phyloP scores from a whole-genome alignment of 2,888 invertebrate genomes.

The Acrocera orbiculus region DNA sequence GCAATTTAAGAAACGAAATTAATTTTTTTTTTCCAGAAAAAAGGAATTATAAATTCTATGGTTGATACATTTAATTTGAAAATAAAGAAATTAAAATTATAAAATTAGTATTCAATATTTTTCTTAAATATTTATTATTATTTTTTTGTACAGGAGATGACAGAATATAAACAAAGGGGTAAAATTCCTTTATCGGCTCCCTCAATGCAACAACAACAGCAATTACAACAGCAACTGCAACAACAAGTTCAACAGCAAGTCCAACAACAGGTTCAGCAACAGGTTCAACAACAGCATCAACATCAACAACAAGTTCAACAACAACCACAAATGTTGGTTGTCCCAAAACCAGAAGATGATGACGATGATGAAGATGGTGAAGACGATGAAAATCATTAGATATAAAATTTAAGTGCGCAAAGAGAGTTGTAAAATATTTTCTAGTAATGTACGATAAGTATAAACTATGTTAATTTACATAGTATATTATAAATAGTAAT shows the following conservation, averaged over 20 bases:
- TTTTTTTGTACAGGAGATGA: constrained; percentile 26
- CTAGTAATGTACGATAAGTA: constrained; percentile 12
- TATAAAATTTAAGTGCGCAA: constrained; percentile 16
- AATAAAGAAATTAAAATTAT: neutral
- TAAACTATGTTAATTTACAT: no score
- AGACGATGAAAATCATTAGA: constrained; percentile 32
- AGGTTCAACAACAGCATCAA: constrained; percentile 20
- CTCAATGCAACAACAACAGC: constrained; percentile 22
- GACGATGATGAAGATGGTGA: constrained; percentile 31
- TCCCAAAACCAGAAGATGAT: constrained; percentile 28
- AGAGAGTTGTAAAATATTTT: constrained; percentile 11
- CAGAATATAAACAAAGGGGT: constrained; percentile 32
- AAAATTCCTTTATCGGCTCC: constrained; percentile 31
- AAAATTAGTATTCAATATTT: neutral
- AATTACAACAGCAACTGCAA: constrained; percentile 8
- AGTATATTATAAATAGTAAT: no score
- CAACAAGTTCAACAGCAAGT: constrained; percentile 5
- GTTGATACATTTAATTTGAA: no score
- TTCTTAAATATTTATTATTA: neutral
- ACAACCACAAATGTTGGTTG: constrained; percentile 26
- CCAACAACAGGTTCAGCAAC: constrained; percentile 6
- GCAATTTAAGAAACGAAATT: no score
- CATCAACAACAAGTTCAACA: constrained; percentile 16
- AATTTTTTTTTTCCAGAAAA: no score
- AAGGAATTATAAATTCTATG: no score